Evolutionary conservation across 92 coral and sea anemone genomes (phyloP).

Genomic region (Zoanthus gigantus): DNA sequence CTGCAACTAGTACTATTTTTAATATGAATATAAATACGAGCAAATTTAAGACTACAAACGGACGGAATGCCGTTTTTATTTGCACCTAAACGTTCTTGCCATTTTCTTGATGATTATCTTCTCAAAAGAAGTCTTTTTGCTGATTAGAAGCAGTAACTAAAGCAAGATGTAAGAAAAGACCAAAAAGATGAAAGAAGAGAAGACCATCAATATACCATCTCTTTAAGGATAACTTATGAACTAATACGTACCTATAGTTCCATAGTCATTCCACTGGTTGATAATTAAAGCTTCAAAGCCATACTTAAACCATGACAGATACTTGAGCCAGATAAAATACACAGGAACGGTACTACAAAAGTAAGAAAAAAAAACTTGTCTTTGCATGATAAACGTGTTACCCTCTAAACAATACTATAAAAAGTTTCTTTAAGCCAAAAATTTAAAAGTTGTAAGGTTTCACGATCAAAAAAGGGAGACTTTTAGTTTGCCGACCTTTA

Average conservation of each 20-base stretch:
- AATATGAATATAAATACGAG: no score
- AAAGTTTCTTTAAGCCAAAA: not conserved
- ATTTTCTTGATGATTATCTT: no score
- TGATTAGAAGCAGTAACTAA: no score
- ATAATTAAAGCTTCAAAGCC: conserved; percentile 58
- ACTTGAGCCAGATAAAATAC: conserved; percentile 59
- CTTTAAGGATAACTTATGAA: not conserved
- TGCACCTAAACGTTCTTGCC: no score
- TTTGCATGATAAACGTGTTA: not conserved
- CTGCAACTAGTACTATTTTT: no score
- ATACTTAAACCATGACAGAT: conserved; percentile 60
- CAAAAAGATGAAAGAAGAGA: not conserved
- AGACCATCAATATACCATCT: not conserved
- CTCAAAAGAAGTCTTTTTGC: no score
- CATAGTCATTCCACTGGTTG: conserved; percentile 61
- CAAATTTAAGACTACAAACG: no score
- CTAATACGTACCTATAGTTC: not conserved
- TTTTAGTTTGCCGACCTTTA: no score
- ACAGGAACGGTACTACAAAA: conserved; percentile 53
- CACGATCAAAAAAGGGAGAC: no score
- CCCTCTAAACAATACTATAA: not conserved
- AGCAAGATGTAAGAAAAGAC: no score
- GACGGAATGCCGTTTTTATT: no score
- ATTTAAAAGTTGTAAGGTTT: no score
- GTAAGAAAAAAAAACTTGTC: not conserved